phyloP scores from a whole-genome alignment of 2,113 vertebrate species.

The Cheilinus undulatus region DNA sequence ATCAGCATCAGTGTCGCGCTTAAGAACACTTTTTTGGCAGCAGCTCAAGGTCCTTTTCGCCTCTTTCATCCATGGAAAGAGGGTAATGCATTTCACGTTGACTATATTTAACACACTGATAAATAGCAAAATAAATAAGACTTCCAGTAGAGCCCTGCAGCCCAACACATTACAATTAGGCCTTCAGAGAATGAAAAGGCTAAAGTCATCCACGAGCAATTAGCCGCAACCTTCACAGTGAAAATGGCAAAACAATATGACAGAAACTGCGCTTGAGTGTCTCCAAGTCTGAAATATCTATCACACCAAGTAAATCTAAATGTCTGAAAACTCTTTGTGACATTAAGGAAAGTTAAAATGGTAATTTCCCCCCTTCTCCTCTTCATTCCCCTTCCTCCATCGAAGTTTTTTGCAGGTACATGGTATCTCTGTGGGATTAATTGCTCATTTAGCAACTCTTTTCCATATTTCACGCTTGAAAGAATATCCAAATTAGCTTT shows the following conservation, averaged over 20 bases:
- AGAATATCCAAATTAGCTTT: slow-evolving; percentile 80
- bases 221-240: slow-evolving; percentile 54
- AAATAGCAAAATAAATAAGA: slow-evolving; percentile 74
- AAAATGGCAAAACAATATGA: slow-evolving; percentile 45
- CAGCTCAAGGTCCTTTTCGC: slow-evolving; percentile 56
- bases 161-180: slow-evolving; percentile 68
- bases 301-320: slow-evolving; percentile 14
- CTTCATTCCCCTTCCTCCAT: slow-evolving; percentile 42
- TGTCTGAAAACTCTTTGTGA: slow-evolving; percentile 12
- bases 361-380: slow-evolving; percentile 40
- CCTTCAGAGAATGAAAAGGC: slow-evolving; percentile 57
- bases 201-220: slow-evolving; percentile 66
- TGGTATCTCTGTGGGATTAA: slow-evolving; percentile 78
- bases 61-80: slow-evolving; percentile 27
- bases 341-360: slow-evolving; percentile 48
- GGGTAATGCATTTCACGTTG: slow-evolving; percentile 52
- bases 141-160: slow-evolving; percentile 54
- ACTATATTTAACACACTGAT: slow-evolving; percentile 74
- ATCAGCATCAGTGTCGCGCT: slow-evolving; percentile 54
- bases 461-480: slow-evolving; percentile 80
- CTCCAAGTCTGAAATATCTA: background rate
- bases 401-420: slow-evolving; percentile 70
- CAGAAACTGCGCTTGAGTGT: slow-evolving; percentile 16
- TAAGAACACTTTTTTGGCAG: slow-evolving; percentile 59
- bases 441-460: slow-evolving; percentile 81